Conservation (phyloP, 2,888 invertebrate genomes). For the Philereme transversata region DNA sequence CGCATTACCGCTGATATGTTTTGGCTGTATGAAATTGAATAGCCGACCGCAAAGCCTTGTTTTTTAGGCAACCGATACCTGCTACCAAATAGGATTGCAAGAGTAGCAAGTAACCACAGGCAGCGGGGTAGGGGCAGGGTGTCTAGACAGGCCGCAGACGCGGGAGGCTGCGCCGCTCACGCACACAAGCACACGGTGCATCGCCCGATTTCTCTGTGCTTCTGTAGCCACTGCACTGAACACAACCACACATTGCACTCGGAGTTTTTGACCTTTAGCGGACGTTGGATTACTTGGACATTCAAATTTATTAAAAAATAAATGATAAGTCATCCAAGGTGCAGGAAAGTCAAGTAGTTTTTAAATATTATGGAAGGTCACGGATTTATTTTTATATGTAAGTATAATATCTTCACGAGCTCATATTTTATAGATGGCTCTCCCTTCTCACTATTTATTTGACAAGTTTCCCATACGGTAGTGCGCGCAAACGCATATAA, state of each 20-base stretch:
- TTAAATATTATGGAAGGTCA: no score
- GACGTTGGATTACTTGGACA: slow-evolving; percentile 51
- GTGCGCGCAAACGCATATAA: no score
- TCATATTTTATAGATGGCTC: no score
- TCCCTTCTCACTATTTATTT: no score
- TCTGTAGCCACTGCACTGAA: slow-evolving; percentile 35
- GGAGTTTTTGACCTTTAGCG: slow-evolving; percentile 59
- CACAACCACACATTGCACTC: slow-evolving; percentile 27
- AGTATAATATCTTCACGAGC: no score
- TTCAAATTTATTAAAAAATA: slow-evolving; percentile 7
- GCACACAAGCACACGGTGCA: slow-evolving; percentile 64
- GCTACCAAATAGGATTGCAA: slow-evolving; percentile 49
- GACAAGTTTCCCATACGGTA: no score
- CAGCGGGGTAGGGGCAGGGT: slow-evolving; percentile 51
- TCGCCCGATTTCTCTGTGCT: slow-evolving; percentile 56
- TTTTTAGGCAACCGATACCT: slow-evolving; percentile 36
- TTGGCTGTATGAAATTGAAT: slow-evolving; percentile 1
- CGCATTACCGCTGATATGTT: no score
- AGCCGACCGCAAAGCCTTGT: slow-evolving; percentile 23
- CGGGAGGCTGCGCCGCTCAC: slow-evolving; percentile 78
- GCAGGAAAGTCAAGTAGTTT: no score
- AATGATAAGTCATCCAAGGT: background rate
- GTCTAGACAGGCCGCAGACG: slow-evolving; percentile 84
- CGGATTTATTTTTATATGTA: no score
- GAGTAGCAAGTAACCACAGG: slow-evolving; percentile 42